phyloP scores from a whole-genome alignment of 2,888 invertebrate genomes.

The Zhuqinia jingwanae region DNA sequence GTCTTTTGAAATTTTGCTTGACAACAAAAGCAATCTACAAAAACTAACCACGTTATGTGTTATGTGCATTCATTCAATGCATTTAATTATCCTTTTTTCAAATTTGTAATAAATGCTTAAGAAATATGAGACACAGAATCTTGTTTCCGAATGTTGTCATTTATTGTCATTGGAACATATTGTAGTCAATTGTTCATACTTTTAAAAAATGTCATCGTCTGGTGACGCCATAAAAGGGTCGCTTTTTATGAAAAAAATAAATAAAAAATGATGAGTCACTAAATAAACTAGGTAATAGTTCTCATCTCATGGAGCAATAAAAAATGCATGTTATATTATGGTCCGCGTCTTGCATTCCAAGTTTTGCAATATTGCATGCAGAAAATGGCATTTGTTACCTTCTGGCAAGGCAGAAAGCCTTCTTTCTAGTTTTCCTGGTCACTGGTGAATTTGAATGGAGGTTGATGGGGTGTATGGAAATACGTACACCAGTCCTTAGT shows the following conservation, averaged over 20 bases:
- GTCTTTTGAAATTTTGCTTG: too few species aligned
- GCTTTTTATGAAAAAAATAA: conserved; percentile 91
- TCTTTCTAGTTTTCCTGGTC: conserved; percentile 94
- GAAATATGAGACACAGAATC: too few species aligned
- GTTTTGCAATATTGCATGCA: conserved; percentile 88
- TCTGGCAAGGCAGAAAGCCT: conserved; percentile 82
- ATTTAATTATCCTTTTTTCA: too few species aligned
- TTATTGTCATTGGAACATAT: not conserved
- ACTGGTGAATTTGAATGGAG: conserved; percentile 92
- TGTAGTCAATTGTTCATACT: not conserved
- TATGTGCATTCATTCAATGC: too few species aligned
- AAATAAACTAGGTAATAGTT: conserved; percentile 83
- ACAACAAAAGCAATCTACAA: too few species aligned
- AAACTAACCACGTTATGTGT: too few species aligned
- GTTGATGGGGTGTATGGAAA: conserved; percentile 87
- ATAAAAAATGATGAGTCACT: conserved; percentile 85
- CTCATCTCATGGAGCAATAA: conserved; percentile 86
- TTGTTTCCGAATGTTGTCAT: too few species aligned
- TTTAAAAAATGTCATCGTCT: conserved; percentile 85
- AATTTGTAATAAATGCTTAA: too few species aligned
- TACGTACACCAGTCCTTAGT: conserved; percentile 84
- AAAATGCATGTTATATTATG: conserved; percentile 85
- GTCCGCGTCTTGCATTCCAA: conserved; percentile 85
- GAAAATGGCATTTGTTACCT: conserved; percentile 84
- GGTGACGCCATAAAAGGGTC: conserved; percentile 88